Evolutionary conservation across 2,113 vertebrate species (phyloP).

Genomic region (Ochotona curzoniae): DNA sequence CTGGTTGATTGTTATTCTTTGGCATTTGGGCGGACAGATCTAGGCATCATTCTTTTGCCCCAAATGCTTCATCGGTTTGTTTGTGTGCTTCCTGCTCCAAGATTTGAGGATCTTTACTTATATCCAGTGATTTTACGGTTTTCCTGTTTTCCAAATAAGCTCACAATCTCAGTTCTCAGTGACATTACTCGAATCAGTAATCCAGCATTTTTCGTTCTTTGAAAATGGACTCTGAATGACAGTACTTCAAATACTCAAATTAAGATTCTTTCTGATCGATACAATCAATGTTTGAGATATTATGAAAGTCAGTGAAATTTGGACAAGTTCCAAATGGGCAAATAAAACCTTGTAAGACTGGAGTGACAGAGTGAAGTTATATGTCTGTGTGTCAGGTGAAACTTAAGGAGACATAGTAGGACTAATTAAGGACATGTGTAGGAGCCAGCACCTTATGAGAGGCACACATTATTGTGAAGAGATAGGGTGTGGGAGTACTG

Average conservation of each 20-base stretch:
- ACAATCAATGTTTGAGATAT: not conserved
- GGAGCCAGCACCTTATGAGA: not conserved
- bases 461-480: not conserved
- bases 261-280: not conserved
- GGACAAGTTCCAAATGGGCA: not conserved
- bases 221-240: constrained; percentile 23
- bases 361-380: not conserved
- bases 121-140: not conserved
- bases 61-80: not conserved
- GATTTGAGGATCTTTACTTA: not conserved
- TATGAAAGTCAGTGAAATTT: not conserved
- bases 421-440: not conserved
- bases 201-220: not conserved
- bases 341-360: not conserved
- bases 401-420: not conserved
- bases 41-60: not conserved
- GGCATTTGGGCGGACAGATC: not conserved
- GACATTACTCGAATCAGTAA: not conserved
- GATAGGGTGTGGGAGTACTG: not conserved
- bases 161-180: constrained; percentile 11
- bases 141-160: not conserved
- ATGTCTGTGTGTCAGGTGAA: not conserved
- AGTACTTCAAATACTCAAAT: not conserved
- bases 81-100: not conserved
- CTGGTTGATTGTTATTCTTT: not conserved